Conservation (phyloP, 2,888 invertebrate species). For the Acronicta leporina region DNA sequence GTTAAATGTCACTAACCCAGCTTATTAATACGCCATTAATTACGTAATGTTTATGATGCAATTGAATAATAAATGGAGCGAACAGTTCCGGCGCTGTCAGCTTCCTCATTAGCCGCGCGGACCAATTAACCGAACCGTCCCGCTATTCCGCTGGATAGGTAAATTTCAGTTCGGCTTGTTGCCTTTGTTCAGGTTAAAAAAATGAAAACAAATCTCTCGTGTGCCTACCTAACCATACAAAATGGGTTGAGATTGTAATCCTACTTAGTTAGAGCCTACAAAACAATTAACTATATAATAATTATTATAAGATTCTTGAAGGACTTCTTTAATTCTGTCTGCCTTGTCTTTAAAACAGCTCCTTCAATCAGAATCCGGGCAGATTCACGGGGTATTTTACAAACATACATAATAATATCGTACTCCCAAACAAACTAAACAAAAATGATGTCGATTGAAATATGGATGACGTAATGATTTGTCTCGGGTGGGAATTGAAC, state of each 20-base stretch:
- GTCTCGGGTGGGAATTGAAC: too few relatives aligned
- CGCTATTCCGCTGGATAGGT: conserved; percentile 78
- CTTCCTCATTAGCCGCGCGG: conserved; percentile 85
- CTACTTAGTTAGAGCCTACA: too few relatives aligned
- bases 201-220: conserved; percentile 11
- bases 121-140: conserved; percentile 78
- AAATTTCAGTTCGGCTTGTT: conserved; percentile 65
- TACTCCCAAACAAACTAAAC: too few relatives aligned
- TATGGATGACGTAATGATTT: too few relatives aligned
- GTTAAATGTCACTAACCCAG: conserved; percentile 35
- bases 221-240: background rate
- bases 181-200: conserved; percentile 45
- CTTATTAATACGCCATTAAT: conserved; percentile 62
- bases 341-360: too few relatives aligned
- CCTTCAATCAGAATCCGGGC: too few relatives aligned
- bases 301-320: too few relatives aligned
- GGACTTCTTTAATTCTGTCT: too few relatives aligned
- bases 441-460: too few relatives aligned
- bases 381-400: too few relatives aligned
- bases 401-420: too few relatives aligned
- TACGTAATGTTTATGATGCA: conserved; percentile 80
- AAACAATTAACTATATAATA: too few relatives aligned
- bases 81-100: conserved; percentile 86
- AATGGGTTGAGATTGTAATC: background rate
- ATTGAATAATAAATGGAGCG: conserved; percentile 83